Percentiles rank a stretch among this genome's conserved stretches.
Conservation (phyloP, 2,888 invertebrate species). For the Criorhina ranunculi region DNA sequence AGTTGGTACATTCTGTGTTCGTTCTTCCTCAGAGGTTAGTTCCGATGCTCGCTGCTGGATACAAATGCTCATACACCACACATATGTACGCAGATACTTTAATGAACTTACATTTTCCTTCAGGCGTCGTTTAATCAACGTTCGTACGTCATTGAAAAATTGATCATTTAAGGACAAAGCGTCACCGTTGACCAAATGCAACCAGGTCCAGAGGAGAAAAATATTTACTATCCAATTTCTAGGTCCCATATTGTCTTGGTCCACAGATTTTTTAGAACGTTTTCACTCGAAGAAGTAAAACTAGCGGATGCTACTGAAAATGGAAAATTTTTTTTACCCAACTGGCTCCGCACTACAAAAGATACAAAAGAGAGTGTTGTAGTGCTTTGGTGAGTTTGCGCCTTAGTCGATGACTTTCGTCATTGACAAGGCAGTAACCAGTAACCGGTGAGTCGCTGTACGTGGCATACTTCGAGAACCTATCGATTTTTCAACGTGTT, state of each 20-base stretch:
- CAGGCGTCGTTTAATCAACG: slow-evolving; percentile 85
- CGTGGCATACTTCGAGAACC: slow-evolving; percentile 1
- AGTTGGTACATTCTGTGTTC: slow-evolving; percentile 83
- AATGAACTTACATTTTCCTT: slow-evolving; percentile 79
- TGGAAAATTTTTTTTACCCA: slow-evolving; percentile 46
- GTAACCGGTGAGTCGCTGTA: slow-evolving; percentile 19
- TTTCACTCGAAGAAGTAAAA: slow-evolving; percentile 34
- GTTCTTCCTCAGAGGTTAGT: slow-evolving; percentile 49
- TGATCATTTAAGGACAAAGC: slow-evolving; percentile 82
- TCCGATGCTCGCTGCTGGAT: slow-evolving; percentile 41
- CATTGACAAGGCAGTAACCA: slow-evolving; percentile 32
- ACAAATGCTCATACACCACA: slow-evolving; percentile 14
- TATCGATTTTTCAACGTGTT: slow-evolving; percentile 76
- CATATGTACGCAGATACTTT: background rate
- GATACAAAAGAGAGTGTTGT: background rate
- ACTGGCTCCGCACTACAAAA: slow-evolving; percentile 32
- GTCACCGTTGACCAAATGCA: slow-evolving; percentile 73
- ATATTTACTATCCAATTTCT: slow-evolving; percentile 56
- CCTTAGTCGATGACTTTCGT: background rate
- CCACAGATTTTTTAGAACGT: slow-evolving; percentile 32
- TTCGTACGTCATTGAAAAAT: slow-evolving; percentile 86
- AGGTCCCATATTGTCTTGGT: slow-evolving; percentile 53
- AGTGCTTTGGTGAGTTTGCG: slow-evolving; percentile 65
- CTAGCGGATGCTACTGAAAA: slow-evolving; percentile 52
- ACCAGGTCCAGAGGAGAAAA: slow-evolving; percentile 42